A percentile compares a stretch with the other conserved stretches of the same genome.
phyloP scores from a whole-genome alignment of 1,140 invertebrate genomes.

The Odontomachus brunneus region DNA sequence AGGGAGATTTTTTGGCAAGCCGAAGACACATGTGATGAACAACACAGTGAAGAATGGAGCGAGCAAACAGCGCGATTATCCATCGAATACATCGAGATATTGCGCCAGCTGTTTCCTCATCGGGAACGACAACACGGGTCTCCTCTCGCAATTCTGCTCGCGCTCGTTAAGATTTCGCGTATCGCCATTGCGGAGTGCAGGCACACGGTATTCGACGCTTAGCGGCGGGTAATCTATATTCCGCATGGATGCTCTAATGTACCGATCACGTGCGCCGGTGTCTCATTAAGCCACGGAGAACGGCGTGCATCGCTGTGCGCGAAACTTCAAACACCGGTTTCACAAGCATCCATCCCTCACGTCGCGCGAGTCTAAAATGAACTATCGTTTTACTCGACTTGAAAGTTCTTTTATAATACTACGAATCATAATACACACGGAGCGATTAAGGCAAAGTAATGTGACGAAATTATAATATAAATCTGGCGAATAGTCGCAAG shows the following conservation, averaged over 20 bases:
- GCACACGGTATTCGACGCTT: slow-evolving; percentile 22
- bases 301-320: slow-evolving; percentile 11
- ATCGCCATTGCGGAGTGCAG: slow-evolving; percentile 37
- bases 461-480: not conserved
- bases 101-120: slow-evolving; percentile 58
- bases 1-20: not conserved
- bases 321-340: slow-evolving; percentile 31
- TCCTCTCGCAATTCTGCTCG: slow-evolving; percentile 50
- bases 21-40: not conserved
- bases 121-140: slow-evolving; percentile 31
- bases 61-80: slow-evolving; percentile 10
- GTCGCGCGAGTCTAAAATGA: not conserved
- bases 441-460: not conserved
- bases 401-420: not conserved
- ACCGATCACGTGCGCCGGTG: slow-evolving; percentile 27
- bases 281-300: slow-evolving; percentile 59
- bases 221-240: slow-evolving; percentile 52
- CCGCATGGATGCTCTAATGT: slow-evolving; percentile 21
- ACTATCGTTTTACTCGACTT: slow-evolving; percentile 9
- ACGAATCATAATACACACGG: too few relatives aligned
- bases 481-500: too few relatives aligned
- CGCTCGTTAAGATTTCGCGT: slow-evolving; percentile 58
- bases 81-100: slow-evolving; percentile 47
- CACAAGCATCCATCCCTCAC: slow-evolving; percentile 33
- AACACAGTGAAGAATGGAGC: slow-evolving; percentile 14